Evolutionary conservation across 2,797 vertebrate species (phyloP), one percentile per base, ranked within the genome.

Genomic region (Chromis chromis): DNA sequence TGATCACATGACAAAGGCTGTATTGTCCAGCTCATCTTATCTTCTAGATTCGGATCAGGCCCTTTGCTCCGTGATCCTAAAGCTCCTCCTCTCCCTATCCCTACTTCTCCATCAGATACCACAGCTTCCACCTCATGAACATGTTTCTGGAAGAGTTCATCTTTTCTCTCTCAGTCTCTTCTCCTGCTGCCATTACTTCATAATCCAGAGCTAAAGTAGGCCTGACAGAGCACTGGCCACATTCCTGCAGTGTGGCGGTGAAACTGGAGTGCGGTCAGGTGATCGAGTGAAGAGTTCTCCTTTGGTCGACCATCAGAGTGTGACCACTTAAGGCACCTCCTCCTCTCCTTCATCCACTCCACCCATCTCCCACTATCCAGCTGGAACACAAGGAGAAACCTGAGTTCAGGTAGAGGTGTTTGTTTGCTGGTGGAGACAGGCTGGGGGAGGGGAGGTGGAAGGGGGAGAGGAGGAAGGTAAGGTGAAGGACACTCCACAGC

Each of bases 1-100:
- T 79, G 69, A 76, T 88, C 80, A 86, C 69, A 53, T 74, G 73
- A 92, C 89, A 93, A 93, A 88, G 77, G 65, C 22, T 21, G n/a
- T 24, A 86, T 93, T 93, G 89, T 93, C 50, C 16, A 6, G 17
- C 57, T 71, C 44, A 33, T 74, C 69, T 79, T 78, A 74, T 84
- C 81, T 82, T 22, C 61, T 42, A 13, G 53, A 77, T 33, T 27
- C 0, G 0, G 48, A 77, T 83, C 66, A 54, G 19, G 56, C 58
- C 56, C 60, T 62, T 19, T 54, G 27, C 65, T 70, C 61, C 13
- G 1, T 31, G 33, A 65, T 25, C 66, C 55, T 42, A 0, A 17
- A 48, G 42, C 65, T 24, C 48, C 27, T 11, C 55, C 22, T 16
- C 48, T 16, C 6, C 13, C 17, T 28, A 17, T 40, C 48, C 16